Percentiles rank a stretch among this genome's conserved stretches.
These are phyloP conservation scores for Galeopterus variegatus DNA, from an alignment of 2,113 vertebrate genomes.

Conservation along the genomic window DNA sequence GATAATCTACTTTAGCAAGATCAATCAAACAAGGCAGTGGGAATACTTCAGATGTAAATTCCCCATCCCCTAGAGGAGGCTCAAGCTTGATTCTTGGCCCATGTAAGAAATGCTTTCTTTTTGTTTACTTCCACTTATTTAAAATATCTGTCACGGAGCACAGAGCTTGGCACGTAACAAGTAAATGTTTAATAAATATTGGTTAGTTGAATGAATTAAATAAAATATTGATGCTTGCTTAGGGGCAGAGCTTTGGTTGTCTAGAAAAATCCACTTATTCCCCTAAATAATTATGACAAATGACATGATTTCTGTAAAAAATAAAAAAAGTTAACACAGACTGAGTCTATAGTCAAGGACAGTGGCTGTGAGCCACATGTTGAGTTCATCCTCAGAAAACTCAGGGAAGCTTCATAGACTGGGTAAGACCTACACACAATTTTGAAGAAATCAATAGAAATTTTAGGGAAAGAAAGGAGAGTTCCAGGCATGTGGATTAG, in stretches of 20 bases:
- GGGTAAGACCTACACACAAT: neutral
- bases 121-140: conserved; percentile 34
- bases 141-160: conserved; percentile 7
- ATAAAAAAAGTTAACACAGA: neutral
- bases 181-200: conserved; percentile 53
- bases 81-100: conserved; percentile 4
- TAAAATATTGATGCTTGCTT: neutral
- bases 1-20: neutral
- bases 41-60: neutral
- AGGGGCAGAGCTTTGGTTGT: conserved; percentile 40
- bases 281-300: conserved; percentile 15
- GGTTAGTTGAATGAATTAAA: conserved; percentile 31
- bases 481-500: neutral
- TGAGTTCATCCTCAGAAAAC: neutral
- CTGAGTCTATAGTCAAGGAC: neutral
- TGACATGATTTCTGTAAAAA: neutral
- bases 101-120: neutral
- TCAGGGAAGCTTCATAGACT: neutral
- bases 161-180: neutral
- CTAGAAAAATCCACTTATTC: neutral
- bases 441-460: conserved; percentile 38
- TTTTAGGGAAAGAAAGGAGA: neutral
- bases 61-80: neutral
- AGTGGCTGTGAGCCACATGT: no score
- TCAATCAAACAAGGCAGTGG: neutral